phyloP scores from a whole-genome alignment of 2,113 vertebrate genomes.

The Merops nubicus region DNA sequence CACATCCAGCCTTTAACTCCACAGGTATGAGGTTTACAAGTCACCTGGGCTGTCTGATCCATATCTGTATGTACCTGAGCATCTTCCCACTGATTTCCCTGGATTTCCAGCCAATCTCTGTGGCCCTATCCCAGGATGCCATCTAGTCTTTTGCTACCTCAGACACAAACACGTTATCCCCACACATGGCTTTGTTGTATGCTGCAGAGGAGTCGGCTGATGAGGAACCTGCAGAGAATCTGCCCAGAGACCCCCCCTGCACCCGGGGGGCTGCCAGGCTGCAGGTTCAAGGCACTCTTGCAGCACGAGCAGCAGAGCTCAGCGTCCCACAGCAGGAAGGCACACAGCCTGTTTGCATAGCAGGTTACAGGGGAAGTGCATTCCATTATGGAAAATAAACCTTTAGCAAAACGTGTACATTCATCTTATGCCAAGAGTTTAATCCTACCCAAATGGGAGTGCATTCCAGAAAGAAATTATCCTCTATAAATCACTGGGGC shows the following conservation, averaged over 20 bases:
- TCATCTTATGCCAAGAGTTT: not conserved
- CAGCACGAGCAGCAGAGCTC: not conserved
- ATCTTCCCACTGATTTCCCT: not conserved
- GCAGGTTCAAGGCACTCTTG: not conserved
- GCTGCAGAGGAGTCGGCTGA: not conserved
- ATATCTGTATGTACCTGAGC: not conserved
- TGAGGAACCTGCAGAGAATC: not conserved
- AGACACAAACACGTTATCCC: too few relatives aligned
- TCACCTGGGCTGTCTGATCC: not conserved
- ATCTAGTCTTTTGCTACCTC: not conserved
- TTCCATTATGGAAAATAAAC: not conserved
- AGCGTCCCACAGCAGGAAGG: not conserved
- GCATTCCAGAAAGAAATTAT: not conserved
- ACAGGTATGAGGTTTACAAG: not conserved
- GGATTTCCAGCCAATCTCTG: not conserved
- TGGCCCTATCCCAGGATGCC: not conserved
- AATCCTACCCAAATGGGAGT: not conserved
- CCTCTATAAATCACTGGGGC: not conserved
- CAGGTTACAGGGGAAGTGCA: not conserved
- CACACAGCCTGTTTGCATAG: not conserved
- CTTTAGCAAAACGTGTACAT: not conserved
- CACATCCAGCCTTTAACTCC: not conserved
- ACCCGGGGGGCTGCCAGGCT: not conserved
- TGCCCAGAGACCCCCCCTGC: not conserved
- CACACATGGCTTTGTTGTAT: accelerated